phyloP scores from a whole-genome alignment of 1,140 invertebrate genomes.

The Arion vulgaris region DNA sequence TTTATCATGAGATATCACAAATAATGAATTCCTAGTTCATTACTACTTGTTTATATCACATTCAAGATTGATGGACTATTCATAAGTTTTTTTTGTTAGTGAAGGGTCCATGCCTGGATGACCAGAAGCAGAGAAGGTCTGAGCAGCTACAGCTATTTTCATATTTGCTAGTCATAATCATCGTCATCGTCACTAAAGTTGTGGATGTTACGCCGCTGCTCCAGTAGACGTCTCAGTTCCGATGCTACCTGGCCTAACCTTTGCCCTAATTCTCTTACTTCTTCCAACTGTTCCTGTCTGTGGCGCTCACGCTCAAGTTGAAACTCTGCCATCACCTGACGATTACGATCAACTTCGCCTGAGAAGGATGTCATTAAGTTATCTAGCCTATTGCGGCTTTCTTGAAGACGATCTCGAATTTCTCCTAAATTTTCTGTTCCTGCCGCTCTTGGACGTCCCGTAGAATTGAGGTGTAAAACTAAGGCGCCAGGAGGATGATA shows the following conservation, averaged over 20 bases:
- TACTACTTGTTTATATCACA: no score
- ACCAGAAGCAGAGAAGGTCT: background rate
- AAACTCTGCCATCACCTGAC: constrained; percentile 57
- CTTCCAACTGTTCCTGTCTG: constrained; percentile 61
- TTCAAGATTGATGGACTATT: no score
- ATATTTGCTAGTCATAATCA: background rate
- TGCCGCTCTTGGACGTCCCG: background rate
- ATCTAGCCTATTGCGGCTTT: constrained; percentile 58
- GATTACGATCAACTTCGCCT: constrained; percentile 57
- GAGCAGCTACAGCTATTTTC: background rate
- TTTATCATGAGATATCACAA: no score
- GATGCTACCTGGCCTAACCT: constrained; percentile 62
- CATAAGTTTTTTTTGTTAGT: background rate
- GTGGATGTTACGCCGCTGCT: constrained; percentile 50
- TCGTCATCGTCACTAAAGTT: constrained; percentile 29
- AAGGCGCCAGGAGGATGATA: constrained; percentile 9
- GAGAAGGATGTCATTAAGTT: constrained; percentile 60
- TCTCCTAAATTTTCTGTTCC: constrained; percentile 32
- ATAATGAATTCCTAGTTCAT: no score
- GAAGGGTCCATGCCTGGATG: background rate
- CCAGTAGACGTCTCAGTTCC: constrained; percentile 58
- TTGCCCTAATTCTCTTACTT: constrained; percentile 62
- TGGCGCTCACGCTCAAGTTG: constrained; percentile 58
- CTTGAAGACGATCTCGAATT: constrained; percentile 59
- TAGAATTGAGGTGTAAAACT: background rate